Evolutionary conservation across 2,113 vertebrate genomes (phyloP).

Genomic region (Megatriorchis doriae): DNA sequence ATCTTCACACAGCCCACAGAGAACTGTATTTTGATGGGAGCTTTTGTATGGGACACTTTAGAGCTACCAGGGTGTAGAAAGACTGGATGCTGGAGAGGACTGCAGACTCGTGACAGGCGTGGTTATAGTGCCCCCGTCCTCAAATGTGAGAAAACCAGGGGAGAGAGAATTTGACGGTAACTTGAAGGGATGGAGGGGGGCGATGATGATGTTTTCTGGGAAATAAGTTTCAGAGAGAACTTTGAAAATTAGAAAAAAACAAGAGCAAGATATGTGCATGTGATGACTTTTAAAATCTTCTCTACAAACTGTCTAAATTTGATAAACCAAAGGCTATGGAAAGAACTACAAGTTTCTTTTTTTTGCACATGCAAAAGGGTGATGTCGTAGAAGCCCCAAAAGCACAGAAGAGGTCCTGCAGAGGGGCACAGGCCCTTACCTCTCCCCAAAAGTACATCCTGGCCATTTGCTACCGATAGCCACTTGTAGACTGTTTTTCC

Average conservation of each 20-base stretch:
- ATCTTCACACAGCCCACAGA: too few relatives aligned
- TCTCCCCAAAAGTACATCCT: background rate
- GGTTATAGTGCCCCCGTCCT: background rate
- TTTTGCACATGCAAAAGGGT: background rate
- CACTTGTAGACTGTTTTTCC: too few relatives aligned
- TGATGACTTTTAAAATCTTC: background rate
- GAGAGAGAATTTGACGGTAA: background rate
- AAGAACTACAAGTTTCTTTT: background rate
- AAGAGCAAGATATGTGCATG: background rate
- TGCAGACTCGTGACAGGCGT: accelerated
- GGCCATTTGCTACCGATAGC: background rate
- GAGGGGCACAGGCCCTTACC: too few relatives aligned
- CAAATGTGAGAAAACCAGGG: accelerated
- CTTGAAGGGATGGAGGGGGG: background rate
- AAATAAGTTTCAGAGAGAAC: background rate
- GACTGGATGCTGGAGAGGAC: background rate
- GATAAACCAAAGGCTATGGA: background rate
- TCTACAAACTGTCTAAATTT: background rate
- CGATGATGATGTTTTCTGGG: accelerated
- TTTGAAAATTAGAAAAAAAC: background rate
- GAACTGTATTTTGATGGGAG: background rate
- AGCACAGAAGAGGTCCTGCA: background rate
- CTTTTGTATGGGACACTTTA: background rate
- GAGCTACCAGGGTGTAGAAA: background rate
- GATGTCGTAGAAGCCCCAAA: background rate